phyloP scores from a whole-genome alignment of 2,888 invertebrate genomes.

The Chalcosyrphus nemorum region DNA sequence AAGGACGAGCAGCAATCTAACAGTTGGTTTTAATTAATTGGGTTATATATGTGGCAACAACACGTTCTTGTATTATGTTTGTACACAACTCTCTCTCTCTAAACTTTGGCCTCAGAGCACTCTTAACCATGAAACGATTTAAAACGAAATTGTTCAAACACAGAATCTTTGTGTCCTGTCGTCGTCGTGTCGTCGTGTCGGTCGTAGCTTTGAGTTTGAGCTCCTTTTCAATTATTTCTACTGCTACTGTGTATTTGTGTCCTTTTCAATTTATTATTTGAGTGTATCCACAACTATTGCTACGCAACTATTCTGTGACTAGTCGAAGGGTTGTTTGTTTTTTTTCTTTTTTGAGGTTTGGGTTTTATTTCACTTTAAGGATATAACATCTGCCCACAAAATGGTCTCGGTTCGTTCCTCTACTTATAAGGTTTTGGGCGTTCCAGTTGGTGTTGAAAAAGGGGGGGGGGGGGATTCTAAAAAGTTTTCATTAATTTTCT shows the following conservation, averaged over 20 bases:
- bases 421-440: no score
- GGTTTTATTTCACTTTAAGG: slow-evolving; percentile 34
- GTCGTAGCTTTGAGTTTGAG: slow-evolving; percentile 31
- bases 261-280: slow-evolving; percentile 34
- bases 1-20: slow-evolving; percentile 44
- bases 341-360: slow-evolving; percentile 50
- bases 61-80: background rate
- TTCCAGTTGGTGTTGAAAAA: background rate
- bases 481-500: slow-evolving; percentile 64
- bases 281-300: slow-evolving; percentile 25
- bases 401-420: slow-evolving; percentile 13
- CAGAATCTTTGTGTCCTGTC: slow-evolving; percentile 40
- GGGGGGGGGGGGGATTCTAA: background rate
- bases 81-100: background rate
- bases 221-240: slow-evolving; percentile 63
- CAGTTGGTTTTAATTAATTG: slow-evolving; percentile 64
- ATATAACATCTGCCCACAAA: slow-evolving; percentile 59
- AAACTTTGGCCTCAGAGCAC: background rate
- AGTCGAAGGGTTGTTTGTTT: slow-evolving; percentile 11
- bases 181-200: no score
- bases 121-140: slow-evolving; percentile 17
- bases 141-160: slow-evolving; percentile 42
- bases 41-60: slow-evolving; percentile 12
- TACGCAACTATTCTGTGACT: slow-evolving; percentile 43
- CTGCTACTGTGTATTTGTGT: slow-evolving; percentile 19